Evolutionary conservation across 2,888 invertebrate species (phyloP).

Genomic region (Aphidius colemani): DNA sequence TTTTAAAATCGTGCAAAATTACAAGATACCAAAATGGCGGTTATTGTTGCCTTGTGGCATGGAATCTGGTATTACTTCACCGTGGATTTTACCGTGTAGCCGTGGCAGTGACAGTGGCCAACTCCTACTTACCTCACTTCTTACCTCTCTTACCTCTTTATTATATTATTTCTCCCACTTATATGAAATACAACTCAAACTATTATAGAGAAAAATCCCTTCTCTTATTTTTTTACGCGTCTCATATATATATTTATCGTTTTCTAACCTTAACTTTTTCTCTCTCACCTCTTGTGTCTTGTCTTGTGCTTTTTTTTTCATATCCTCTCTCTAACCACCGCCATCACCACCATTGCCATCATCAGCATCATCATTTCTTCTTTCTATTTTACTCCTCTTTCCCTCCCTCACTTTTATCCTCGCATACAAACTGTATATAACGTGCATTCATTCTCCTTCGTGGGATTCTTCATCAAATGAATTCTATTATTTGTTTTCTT

Average conservation of each 20-base stretch:
- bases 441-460: conserved; percentile 1
- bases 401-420: not conserved
- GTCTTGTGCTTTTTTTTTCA: conserved; percentile 1
- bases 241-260: conserved; percentile 2
- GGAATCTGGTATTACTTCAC: conserved; percentile 56
- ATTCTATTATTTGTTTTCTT: not conserved
- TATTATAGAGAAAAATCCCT: conserved; percentile 15
- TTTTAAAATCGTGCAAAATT: conserved; percentile 6
- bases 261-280: conserved; percentile 17
- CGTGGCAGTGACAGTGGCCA: conserved; percentile 58
- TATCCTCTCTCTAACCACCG: not conserved
- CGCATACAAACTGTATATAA: not conserved
- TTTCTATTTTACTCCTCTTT: not conserved
- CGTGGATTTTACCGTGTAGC: conserved; percentile 38
- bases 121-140: conserved; percentile 23
- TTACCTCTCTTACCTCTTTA: conserved; percentile 23
- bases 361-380: too few relatives aligned
- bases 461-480: conserved; percentile 5
- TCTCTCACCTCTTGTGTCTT: conserved; percentile 14
- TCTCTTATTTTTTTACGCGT: conserved; percentile 5
- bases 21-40: conserved; percentile 49
- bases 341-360: too few relatives aligned
- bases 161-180: conserved; percentile 27
- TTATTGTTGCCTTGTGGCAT: conserved; percentile 44
- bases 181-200: not conserved